These are phyloP conservation scores for Ephydatia muelleri DNA, from an alignment of 37 sponge, comb jelly and placozoan genomes.

Conservation along the genomic window DNA sequence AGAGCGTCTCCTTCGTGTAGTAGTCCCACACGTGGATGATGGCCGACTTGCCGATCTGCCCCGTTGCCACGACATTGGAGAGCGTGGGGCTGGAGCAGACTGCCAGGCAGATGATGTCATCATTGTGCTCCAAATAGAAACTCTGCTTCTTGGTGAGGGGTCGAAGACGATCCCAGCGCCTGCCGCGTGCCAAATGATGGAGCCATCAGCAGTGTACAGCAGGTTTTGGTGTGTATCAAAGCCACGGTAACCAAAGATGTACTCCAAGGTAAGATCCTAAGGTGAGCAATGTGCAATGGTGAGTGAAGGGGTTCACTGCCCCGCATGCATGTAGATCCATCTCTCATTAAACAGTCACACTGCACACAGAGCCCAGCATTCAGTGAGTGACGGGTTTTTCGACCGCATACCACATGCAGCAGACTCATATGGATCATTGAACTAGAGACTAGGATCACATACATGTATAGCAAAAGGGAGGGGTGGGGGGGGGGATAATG, in stretches of 20 bases:
- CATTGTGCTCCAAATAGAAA: slow-evolving; percentile 95
- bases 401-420: too few species aligned
- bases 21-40: slow-evolving; percentile 92
- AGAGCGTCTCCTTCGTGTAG: slow-evolving; percentile 84
- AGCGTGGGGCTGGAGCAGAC: slow-evolving; percentile 66
- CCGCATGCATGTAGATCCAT: too few species aligned
- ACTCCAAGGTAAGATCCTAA: slow-evolving; percentile 37
- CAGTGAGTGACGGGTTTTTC: too few species aligned
- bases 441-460: too few species aligned
- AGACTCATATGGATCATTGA: too few species aligned
- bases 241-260: slow-evolving; percentile 90
- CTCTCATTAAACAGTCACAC: too few species aligned
- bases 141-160: slow-evolving; percentile 72
- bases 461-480: too few species aligned
- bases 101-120: slow-evolving; percentile 87
- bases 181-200: slow-evolving; percentile 89
- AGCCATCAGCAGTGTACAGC: slow-evolving; percentile 58
- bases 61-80: slow-evolving; percentile 65
- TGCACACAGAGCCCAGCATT: too few species aligned
- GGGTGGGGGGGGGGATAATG: too few species aligned
- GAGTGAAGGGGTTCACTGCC: background rate
- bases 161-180: slow-evolving; percentile 90
- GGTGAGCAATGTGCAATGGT: background rate
- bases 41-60: slow-evolving; percentile 89
- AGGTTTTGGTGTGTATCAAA: slow-evolving; percentile 96